Evolutionary conservation across 2,797 vertebrate genomes (phyloP).

Genomic region (Masticophis lateralis): DNA sequence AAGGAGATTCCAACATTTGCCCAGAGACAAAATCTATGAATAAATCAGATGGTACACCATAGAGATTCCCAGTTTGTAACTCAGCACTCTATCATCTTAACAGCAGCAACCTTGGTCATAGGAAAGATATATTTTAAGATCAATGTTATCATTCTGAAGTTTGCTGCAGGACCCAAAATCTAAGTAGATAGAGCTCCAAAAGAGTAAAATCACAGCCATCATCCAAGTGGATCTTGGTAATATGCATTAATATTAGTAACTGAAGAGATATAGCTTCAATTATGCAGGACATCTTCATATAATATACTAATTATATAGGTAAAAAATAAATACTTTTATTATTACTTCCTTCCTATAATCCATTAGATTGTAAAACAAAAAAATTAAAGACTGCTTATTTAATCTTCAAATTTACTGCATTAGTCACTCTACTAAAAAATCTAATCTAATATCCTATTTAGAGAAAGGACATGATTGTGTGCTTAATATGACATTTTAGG

Average conservation of each 20-base stretch:
- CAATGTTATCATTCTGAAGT: neutral
- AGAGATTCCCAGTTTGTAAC: neutral
- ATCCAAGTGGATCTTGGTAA: neutral
- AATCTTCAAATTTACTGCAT: slow-evolving; percentile 24
- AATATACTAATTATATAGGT: neutral
- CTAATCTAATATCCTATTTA: neutral
- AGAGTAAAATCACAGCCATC: neutral
- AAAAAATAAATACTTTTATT: neutral
- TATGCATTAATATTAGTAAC: neutral
- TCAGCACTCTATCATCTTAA: neutral
- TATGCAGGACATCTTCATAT: neutral
- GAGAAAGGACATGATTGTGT: neutral
- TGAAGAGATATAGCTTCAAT: neutral
- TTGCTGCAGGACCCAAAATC: neutral
- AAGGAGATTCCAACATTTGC: neutral
- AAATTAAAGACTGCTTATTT: slow-evolving; percentile 1
- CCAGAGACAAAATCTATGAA: neutral
- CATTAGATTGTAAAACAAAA: neutral
- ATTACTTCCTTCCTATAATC: neutral
- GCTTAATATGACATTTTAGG: neutral
- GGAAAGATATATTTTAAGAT: neutral
- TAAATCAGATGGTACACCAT: neutral
- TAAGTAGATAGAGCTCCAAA: neutral
- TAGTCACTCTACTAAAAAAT: neutral
- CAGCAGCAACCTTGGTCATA: neutral